Percentiles rank a stretch among this genome's conserved stretches.
These are phyloP conservation scores for Helogale parvula DNA, from an alignment of 2,113 vertebrate species.

Conservation along the genomic window DNA sequence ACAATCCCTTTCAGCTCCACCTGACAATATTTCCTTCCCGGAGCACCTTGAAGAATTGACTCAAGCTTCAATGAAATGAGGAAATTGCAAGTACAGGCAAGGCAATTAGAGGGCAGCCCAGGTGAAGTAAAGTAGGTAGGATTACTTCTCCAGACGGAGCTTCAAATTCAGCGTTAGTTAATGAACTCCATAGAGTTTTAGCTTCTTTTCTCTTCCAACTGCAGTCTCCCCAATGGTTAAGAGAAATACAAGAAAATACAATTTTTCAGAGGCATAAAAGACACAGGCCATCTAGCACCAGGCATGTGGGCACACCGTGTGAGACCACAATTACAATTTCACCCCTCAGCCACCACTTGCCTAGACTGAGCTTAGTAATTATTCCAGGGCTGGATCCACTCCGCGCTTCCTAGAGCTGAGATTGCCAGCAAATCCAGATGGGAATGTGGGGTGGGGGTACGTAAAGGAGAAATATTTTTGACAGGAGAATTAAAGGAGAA, in stretches of 20 bases:
- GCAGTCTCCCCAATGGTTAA: conserved; percentile 68
- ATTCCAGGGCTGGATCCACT: not conserved
- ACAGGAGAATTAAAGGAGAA: not conserved
- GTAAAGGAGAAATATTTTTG: not conserved
- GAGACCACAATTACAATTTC: conserved; percentile 2
- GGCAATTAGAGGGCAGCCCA: conserved; percentile 70
- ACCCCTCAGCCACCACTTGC: not conserved
- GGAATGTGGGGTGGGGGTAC: rapidly evolving
- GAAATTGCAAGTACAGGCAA: conserved; percentile 72
- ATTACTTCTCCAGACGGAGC: conserved; percentile 69
- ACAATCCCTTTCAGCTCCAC: conserved; percentile 56
- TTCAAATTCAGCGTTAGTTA: conserved; percentile 76
- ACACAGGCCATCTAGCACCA: not conserved
- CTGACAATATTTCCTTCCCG: conserved; percentile 41
- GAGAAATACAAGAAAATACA: conserved; percentile 69
- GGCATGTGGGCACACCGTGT: not conserved
- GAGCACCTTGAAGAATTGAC: conserved; percentile 71
- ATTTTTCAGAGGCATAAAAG: conserved; percentile 56
- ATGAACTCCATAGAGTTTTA: conserved; percentile 79
- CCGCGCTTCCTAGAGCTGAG: not conserved
- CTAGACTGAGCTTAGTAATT: not conserved
- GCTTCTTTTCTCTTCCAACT: conserved; percentile 72
- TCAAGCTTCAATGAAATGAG: conserved; percentile 76
- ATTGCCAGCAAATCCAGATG: not conserved
- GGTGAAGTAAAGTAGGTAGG: conserved; percentile 56